These are phyloP conservation scores for Drosophila tropicalis DNA, from an alignment of 1,140 invertebrate species.

Conservation along the genomic window DNA sequence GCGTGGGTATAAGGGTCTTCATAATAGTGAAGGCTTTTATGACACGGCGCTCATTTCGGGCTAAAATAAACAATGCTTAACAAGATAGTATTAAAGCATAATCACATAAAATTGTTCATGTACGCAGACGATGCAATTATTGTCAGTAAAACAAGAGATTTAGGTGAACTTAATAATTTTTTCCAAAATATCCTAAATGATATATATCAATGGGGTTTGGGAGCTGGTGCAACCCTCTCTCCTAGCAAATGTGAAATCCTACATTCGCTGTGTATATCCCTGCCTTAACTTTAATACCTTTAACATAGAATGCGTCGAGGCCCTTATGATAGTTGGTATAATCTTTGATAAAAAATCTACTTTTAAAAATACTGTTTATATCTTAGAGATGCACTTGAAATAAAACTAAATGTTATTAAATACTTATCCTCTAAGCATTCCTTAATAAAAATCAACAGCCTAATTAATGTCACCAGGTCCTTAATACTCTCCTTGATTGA, in stretches of 20 bases:
- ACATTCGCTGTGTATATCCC: background rate
- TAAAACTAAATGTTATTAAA: too few relatives aligned
- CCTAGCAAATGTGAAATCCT: background rate
- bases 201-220: background rate
- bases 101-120: constrained; percentile 5
- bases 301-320: constrained; percentile 6
- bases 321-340: constrained; percentile 12
- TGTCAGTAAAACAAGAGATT: background rate
- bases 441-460: too few relatives aligned
- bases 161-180: background rate
- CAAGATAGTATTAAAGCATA: constrained; percentile 11
- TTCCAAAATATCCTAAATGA: background rate
- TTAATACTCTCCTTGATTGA: too few relatives aligned
- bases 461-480: too few relatives aligned
- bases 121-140: constrained; percentile 26
- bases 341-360: constrained; percentile 8
- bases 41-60: constrained; percentile 13
- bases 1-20: background rate
- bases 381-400: too few relatives aligned
- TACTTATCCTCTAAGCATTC: too few relatives aligned
- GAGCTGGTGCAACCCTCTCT: background rate
- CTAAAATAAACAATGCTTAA: constrained; percentile 4
- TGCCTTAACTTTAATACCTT: constrained; percentile 3
- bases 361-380: background rate
- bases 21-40: constrained; percentile 1